These are phyloP conservation scores for Oscheius sp. DNA, from an alignment of 2,888 invertebrate genomes.

Conservation along the genomic window DNA sequence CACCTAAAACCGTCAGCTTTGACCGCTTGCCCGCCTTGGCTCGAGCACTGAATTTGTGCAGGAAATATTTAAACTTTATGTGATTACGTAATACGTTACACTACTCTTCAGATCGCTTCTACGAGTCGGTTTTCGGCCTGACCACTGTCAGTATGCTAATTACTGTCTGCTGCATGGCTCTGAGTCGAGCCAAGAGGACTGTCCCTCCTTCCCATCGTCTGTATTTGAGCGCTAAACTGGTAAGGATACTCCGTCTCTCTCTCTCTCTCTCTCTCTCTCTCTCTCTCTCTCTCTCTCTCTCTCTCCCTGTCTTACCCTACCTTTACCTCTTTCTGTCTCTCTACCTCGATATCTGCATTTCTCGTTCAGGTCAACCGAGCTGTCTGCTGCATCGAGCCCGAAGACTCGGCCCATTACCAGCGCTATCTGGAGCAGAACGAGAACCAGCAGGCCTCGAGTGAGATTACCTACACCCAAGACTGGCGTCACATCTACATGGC, in stretches of 20 bases:
- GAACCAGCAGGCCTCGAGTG: conserved; percentile 33
- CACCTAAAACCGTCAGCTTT: no score
- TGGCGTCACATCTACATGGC: conserved; percentile 72
- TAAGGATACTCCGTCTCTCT: conserved; percentile 3
- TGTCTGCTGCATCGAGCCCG: conserved; percentile 71
- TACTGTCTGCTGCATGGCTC: conserved; percentile 63
- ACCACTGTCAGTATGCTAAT: conserved; percentile 63
- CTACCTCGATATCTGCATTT: no score
- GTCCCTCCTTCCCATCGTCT: conserved; percentile 67
- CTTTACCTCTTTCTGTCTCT: no score
- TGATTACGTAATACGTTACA: background rate
- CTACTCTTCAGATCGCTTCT: conserved; percentile 66
- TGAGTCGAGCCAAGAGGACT: conserved; percentile 64
- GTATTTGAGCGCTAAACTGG: conserved; percentile 65
- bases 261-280: no score
- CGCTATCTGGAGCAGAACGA: conserved; percentile 60
- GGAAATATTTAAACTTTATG: background rate
- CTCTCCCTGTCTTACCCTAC: no score
- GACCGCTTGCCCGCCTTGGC: no score
- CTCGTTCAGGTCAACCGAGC: conserved; percentile 60
- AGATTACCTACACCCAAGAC: conserved; percentile 64
- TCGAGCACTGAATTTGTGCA: no score
- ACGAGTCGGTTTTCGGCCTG: conserved; percentile 67
- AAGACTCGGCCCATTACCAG: conserved; percentile 62
- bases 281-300: no score